These are phyloP conservation scores for Cololabis saira DNA, from an alignment of 2,113 vertebrate genomes.

Conservation along the genomic window DNA sequence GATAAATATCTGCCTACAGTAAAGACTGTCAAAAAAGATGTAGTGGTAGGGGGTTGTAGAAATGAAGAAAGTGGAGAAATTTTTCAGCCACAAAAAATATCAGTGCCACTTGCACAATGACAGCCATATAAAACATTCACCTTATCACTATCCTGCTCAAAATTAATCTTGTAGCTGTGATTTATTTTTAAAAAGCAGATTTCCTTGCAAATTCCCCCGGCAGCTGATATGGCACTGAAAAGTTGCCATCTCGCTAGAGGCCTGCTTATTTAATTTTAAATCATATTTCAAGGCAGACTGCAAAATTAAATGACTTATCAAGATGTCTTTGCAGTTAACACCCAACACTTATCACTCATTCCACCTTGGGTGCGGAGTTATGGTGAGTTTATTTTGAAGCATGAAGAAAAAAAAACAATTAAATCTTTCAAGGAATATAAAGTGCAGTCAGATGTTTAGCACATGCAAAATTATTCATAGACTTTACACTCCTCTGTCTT, in stretches of 20 bases:
- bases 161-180: slow-evolving; percentile 49
- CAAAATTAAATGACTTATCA: slow-evolving; percentile 44
- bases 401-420: not conserved
- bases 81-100: slow-evolving; percentile 33
- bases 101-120: slow-evolving; percentile 45
- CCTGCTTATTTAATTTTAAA: slow-evolving; percentile 37
- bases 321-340: slow-evolving; percentile 23
- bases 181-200: slow-evolving; percentile 48
- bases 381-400: not conserved
- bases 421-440: too few relatives aligned
- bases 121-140: slow-evolving; percentile 48
- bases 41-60: slow-evolving; percentile 31
- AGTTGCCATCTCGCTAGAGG: slow-evolving; percentile 17
- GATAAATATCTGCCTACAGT: slow-evolving; percentile 46
- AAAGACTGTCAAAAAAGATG: slow-evolving; percentile 41
- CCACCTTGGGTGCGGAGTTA: not conserved
- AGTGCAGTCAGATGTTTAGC: too few relatives aligned
- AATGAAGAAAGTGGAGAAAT: slow-evolving; percentile 36
- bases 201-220: slow-evolving; percentile 25
- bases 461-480: slow-evolving; percentile 6
- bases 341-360: slow-evolving; percentile 2
- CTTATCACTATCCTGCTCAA: slow-evolving; percentile 42
- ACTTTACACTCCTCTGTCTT: slow-evolving; percentile 15
- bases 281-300: slow-evolving; percentile 32
- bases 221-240: slow-evolving; percentile 30